These are phyloP conservation scores for Ylistrum balloti DNA, from an alignment of 1,140 invertebrate species.

Conservation along the genomic window DNA sequence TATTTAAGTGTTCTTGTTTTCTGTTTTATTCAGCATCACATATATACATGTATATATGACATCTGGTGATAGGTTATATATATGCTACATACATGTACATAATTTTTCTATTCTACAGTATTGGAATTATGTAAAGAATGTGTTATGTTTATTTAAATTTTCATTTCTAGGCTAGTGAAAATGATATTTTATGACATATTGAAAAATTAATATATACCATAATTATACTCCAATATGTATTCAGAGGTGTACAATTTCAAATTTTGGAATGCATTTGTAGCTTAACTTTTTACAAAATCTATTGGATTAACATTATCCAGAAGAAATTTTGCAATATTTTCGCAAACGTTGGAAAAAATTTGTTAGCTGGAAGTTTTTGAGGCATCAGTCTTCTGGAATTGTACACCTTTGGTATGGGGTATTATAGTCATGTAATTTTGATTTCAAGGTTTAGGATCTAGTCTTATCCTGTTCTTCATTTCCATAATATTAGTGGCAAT, in stretches of 20 bases:
- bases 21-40: not conserved
- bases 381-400: no score
- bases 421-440: not conserved
- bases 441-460: not conserved
- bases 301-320: no score
- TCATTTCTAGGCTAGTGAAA: not conserved
- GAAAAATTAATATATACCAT: no score
- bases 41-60: constrained; percentile 28
- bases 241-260: not conserved
- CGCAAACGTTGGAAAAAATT: no score
- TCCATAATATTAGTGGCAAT: not conserved
- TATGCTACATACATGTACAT: not conserved
- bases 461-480: not conserved
- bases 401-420: not conserved
- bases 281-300: not conserved
- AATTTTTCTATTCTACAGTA: not conserved
- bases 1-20: not conserved
- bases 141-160: not conserved
- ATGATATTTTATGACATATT: no score
- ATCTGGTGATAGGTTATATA: constrained; percentile 49
- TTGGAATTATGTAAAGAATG: not conserved
- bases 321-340: no score
- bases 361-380: no score
- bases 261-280: not conserved
- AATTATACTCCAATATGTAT: not conserved